phyloP scores from a whole-genome alignment of 2,113 vertebrate species.

The Corythaixoides concolor region DNA sequence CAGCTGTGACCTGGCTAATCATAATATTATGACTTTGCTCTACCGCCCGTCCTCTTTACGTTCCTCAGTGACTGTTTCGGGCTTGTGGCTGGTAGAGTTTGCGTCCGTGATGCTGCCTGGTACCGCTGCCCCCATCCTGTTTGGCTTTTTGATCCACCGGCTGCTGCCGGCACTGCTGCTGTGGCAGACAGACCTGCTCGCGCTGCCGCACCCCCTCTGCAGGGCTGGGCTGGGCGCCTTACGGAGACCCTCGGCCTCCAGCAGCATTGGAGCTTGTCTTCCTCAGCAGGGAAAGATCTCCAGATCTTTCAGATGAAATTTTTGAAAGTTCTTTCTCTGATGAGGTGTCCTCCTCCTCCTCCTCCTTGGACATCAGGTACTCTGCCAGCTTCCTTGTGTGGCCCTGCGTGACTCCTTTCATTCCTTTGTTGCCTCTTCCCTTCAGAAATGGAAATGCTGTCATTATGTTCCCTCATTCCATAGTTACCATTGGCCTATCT shows the following conservation, averaged over 20 bases:
- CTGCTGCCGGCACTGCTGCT: neutral
- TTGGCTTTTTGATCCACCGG: neutral
- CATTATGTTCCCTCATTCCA: neutral
- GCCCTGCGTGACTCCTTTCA: neutral
- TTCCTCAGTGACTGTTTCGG: neutral
- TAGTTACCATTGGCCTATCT: neutral
- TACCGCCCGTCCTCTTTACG: neutral
- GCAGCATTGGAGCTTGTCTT: neutral
- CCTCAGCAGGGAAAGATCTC: neutral
- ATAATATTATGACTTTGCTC: neutral
- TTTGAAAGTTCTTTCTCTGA: neutral
- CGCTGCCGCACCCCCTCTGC: fast-evolving
- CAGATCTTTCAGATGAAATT: too few species aligned
- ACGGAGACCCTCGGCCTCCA: neutral
- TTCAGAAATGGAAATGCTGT: neutral
- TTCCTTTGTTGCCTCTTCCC: neutral
- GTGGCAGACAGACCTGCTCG: neutral
- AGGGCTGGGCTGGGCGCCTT: neutral
- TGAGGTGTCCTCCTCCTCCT: neutral
- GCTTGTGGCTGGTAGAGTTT: neutral
- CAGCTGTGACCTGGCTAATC: neutral
- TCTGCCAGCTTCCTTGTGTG: neutral
- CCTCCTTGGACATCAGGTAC: neutral
- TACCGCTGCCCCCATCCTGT: neutral
- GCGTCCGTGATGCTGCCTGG: neutral